Evolutionary conservation across 2,888 invertebrate genomes (phyloP).

Genomic region (Rhopalosiphum nymphaeae): DNA sequence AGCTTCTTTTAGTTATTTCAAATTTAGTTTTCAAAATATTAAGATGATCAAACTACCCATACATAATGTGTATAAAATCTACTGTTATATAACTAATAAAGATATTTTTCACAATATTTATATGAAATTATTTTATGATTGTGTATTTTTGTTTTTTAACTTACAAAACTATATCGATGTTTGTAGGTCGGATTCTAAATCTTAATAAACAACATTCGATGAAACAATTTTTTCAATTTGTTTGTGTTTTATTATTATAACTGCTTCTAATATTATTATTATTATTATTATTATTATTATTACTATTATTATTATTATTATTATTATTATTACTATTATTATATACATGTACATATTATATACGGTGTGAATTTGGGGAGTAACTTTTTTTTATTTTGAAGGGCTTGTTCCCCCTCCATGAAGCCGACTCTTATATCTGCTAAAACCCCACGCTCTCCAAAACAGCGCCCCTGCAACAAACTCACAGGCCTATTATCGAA

Average conservation of each 20-base stretch:
- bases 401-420: not conserved
- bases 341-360: conserved; percentile 6
- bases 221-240: not conserved
- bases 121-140: not conserved
- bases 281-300: not conserved
- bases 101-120: not conserved
- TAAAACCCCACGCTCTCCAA: not conserved
- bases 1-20: not conserved
- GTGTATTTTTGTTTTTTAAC: not conserved
- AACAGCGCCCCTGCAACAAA: not conserved
- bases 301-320: not conserved
- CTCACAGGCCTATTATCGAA: not conserved
- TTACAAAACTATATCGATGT: not conserved
- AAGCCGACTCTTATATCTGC: not conserved
- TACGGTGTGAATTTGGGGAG: conserved; percentile 7
- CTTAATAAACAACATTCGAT: not conserved
- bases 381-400: not conserved
- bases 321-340: not conserved
- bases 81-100: not conserved
- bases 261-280: not conserved
- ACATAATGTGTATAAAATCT: not conserved
- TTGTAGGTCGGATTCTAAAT: not conserved
- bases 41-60: not conserved
- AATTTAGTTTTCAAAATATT: not conserved
- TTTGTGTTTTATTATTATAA: not conserved